These are phyloP conservation scores for Dolichallabes microphthalmus DNA, from an alignment of 2,113 vertebrate species.

Conservation along the genomic window DNA sequence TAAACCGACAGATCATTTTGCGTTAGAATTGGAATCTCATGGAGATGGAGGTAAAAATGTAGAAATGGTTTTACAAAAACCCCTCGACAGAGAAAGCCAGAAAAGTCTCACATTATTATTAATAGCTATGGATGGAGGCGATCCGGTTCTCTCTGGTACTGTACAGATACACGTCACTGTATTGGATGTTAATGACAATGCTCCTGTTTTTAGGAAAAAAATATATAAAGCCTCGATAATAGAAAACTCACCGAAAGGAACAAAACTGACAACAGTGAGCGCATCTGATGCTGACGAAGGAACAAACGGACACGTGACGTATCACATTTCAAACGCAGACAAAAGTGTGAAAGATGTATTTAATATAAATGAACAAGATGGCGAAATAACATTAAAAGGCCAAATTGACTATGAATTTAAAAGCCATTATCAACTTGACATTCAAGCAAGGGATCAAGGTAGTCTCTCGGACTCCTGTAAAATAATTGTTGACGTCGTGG, in stretches of 20 bases:
- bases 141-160: slow-evolving; percentile 58
- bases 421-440: slow-evolving; percentile 62
- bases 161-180: slow-evolving; percentile 59
- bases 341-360: slow-evolving; percentile 55
- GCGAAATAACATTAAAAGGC: slow-evolving; percentile 61
- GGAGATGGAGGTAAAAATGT: slow-evolving; percentile 53
- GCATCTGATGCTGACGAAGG: slow-evolving; percentile 66
- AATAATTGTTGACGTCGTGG: slow-evolving; percentile 69
- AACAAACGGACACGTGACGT: slow-evolving; percentile 60
- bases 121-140: slow-evolving; percentile 60
- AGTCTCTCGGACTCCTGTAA: slow-evolving; percentile 66
- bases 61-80: slow-evolving; percentile 57
- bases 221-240: slow-evolving; percentile 45
- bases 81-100: slow-evolving; percentile 64
- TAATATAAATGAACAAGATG: slow-evolving; percentile 61
- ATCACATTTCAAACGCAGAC: slow-evolving; percentile 63
- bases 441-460: slow-evolving; percentile 74
- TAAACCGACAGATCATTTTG: slow-evolving; percentile 47
- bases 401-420: slow-evolving; percentile 70
- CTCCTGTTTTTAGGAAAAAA: slow-evolving; percentile 50
- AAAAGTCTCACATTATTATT: slow-evolving; percentile 50
- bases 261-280: slow-evolving; percentile 39
- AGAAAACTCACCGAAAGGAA: slow-evolving; percentile 47
- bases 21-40: slow-evolving; percentile 47
- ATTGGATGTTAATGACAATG: slow-evolving; percentile 56